Percentiles rank a stretch among this genome's conserved stretches.
Conservation (phyloP, 2,797 vertebrate species). For the Dendrocincla fuliginosa region DNA sequence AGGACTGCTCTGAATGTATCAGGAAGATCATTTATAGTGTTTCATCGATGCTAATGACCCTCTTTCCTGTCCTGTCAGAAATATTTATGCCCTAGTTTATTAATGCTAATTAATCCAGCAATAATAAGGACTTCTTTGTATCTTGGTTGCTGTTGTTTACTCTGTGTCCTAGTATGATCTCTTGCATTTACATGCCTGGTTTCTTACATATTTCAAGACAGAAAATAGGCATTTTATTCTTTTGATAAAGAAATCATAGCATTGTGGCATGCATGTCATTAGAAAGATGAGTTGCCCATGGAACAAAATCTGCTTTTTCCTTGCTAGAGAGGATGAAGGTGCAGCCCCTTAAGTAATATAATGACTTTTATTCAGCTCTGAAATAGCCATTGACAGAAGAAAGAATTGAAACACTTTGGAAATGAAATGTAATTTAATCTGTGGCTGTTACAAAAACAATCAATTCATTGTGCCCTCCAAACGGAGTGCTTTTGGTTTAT, state of each 20-base stretch:
- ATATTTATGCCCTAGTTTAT: conserved; percentile 48
- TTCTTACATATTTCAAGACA: neutral
- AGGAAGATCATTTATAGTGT: conserved; percentile 7
- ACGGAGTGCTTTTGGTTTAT: conserved; percentile 1
- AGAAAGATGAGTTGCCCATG: neutral
- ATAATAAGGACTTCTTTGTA: conserved; percentile 32
- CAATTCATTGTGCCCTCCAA: conserved; percentile 27
- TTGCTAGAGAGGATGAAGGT: neutral
- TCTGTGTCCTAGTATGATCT: neutral
- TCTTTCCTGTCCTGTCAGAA: conserved; percentile 48
- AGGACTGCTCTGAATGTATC: neutral
- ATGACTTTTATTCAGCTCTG: conserved; percentile 21
- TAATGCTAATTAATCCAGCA: conserved; percentile 67
- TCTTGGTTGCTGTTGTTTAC: conserved; percentile 36
- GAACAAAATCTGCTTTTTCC: conserved; percentile 10
- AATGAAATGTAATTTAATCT: conserved; percentile 46
- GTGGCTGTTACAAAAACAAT: conserved; percentile 24
- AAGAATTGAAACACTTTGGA: conserved; percentile 50
- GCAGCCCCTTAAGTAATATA: neutral
- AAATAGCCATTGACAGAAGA: conserved; percentile 40
- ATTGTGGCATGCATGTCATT: neutral
- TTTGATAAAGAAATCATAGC: neutral
- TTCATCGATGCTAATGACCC: conserved; percentile 32
- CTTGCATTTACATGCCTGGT: neutral
- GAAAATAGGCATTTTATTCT: conserved; percentile 1